Conservation (phyloP, 2,797 vertebrate species). For the Triplophysa bombifrons region DNA sequence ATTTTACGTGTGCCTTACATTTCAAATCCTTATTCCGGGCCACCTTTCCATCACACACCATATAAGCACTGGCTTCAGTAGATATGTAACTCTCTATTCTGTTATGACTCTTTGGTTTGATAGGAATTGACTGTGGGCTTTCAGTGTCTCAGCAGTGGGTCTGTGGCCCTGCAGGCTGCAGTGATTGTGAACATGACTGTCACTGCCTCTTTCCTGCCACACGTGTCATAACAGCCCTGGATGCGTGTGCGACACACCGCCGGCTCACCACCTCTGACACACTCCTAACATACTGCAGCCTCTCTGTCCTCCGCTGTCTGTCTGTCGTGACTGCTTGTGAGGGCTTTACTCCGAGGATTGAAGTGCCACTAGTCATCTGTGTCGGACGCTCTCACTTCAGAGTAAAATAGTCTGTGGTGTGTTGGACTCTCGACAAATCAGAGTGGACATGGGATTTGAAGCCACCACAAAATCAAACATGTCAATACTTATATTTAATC, state of each 20-base stretch:
- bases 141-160: constrained; percentile 19
- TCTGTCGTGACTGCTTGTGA: constrained; percentile 25
- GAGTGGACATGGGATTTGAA: not conserved
- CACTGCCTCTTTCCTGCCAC: constrained; percentile 28
- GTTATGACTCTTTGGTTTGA: constrained; percentile 9
- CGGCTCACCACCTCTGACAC: constrained; percentile 40
- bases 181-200: constrained; percentile 46
- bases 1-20: too few relatives aligned
- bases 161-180: constrained; percentile 29
- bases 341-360: constrained; percentile 23
- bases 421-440: not conserved
- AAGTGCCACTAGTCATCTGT: constrained; percentile 23
- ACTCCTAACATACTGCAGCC: constrained; percentile 28
- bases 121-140: constrained; percentile 6
- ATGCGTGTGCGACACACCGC: constrained; percentile 5
- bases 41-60: not conserved
- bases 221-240: constrained; percentile 24
- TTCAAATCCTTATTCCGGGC: not conserved
- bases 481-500: too few relatives aligned
- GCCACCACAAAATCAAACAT: not conserved
- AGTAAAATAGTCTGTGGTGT: not conserved
- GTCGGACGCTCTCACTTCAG: constrained; percentile 10
- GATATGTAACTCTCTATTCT: not conserved
- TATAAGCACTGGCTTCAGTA: not conserved
- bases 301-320: constrained; percentile 16